These are phyloP conservation scores for Copidosoma floridanum DNA, from an alignment of 1,140 invertebrate genomes.

Conservation along the genomic window DNA sequence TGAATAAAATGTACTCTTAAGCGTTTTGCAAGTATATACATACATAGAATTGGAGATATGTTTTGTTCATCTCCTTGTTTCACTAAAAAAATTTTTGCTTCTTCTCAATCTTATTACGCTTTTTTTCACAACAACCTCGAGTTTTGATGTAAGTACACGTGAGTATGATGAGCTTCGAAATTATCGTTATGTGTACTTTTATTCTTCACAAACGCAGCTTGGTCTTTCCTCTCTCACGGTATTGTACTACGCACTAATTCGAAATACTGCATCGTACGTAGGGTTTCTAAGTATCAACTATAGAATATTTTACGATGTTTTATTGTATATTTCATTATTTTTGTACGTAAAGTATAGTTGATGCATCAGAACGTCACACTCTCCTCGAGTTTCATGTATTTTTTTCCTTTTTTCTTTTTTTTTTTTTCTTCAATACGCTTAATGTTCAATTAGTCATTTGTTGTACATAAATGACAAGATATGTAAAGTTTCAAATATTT, in stretches of 20 bases:
- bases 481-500: constrained; percentile 25
- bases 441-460: constrained; percentile 12
- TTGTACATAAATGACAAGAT: constrained; percentile 18
- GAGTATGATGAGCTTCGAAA: constrained; percentile 6
- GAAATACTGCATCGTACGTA: constrained; percentile 49
- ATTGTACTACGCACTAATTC: constrained; percentile 24
- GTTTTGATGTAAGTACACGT: constrained; percentile 27
- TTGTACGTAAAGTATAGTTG: constrained; percentile 48
- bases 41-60: constrained; percentile 53
- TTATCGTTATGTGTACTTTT: too few relatives aligned
- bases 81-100: constrained; percentile 28
- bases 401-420: background rate
- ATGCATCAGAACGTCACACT: constrained; percentile 31
- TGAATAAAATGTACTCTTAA: constrained; percentile 42
- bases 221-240: background rate
- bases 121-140: constrained; percentile 44
- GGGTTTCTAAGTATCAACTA: too few relatives aligned
- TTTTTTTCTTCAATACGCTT: too few relatives aligned
- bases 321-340: constrained; percentile 47
- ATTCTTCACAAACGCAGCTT: constrained; percentile 2
- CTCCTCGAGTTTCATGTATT: background rate
- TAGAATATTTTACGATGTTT: constrained; percentile 40
- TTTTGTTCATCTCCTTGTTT: too few relatives aligned
- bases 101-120: constrained; percentile 31
- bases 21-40: constrained; percentile 55